Evolutionary conservation across 1,140 invertebrate species (phyloP), one percentile per base, ranked within the genome.

Genomic region (Philopotamus ludificatus): DNA sequence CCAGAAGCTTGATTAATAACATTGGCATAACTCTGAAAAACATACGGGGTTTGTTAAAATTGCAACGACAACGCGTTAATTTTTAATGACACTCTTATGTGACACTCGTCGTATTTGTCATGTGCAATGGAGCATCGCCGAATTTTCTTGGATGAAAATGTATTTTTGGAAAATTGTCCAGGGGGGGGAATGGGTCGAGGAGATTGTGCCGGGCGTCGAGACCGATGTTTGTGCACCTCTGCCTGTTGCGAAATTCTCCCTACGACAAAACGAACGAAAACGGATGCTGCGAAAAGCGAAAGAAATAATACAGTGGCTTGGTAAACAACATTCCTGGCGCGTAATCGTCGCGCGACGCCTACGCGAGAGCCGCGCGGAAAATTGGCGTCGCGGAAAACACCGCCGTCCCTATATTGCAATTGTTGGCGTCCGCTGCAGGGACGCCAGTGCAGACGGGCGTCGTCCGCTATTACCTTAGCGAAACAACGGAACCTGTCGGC

Each of bases 241-340:
- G 53, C 15, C 28, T 12, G 18, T 55, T 55, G 53, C 53, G 53
- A 55, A 55, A 55, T 20, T n/a, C 16, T 39, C 26, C 12, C 53
- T 7, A 34, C 28, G 28, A 34, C 28, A 34, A 34, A 34, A 12
- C 1, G 28, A 39, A 28, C 26, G 53, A 15, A 26, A 34, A 26
- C 53, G 53, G 28, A 22, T 25, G 34, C 53, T 34, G 2, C 2
- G 26, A 4, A 55, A 53, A 34, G 28, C 28, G 28, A 34, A 34
- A 34, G 28, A 34, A 55, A 55, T 55, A 55, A 55, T 39, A 55
- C 16, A 55, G 28, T 34, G 53, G 15, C 25, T 55, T 41, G 44
- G 57, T 60, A 60, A 60, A 60, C 57, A 60, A 60, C 57, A 60
- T 60, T 60, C 57, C 57, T 60, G 44, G 57, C 57, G 21, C 57